Evolutionary conservation across 2,888 invertebrate genomes (phyloP).

Genomic region (Melangyna quadrimaculata): DNA sequence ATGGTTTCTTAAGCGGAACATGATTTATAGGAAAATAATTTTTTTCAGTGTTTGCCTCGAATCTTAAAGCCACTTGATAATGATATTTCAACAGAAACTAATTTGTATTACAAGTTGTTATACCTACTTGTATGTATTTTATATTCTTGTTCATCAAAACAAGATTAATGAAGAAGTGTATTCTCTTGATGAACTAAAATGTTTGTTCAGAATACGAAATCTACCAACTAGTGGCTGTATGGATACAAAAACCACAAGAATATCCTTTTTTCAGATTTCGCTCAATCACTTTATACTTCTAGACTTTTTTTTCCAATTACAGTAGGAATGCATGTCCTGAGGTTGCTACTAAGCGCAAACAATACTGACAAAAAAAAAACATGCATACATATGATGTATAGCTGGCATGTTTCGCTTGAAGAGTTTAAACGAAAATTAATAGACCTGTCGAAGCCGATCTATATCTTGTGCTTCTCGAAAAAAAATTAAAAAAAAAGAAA

Average conservation of each 20-base stretch:
- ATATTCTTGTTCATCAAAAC: not conserved
- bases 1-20: not conserved
- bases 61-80: slow-evolving; percentile 11
- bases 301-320: slow-evolving; percentile 50
- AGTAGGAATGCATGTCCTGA: slow-evolving; percentile 65
- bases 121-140: too few species aligned
- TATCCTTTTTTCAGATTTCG: slow-evolving; percentile 4
- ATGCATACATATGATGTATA: too few species aligned
- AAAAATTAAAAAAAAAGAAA: too few species aligned
- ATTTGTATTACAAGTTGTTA: not conserved
- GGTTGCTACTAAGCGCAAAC: slow-evolving; percentile 61
- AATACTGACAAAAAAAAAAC: slow-evolving; percentile 44
- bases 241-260: not conserved
- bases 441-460: slow-evolving; percentile 40
- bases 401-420: slow-evolving; percentile 50
- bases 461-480: slow-evolving; percentile 34
- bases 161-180: slow-evolving; percentile 12
- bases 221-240: not conserved
- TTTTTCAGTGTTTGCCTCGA: not conserved
- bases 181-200: slow-evolving; percentile 2
- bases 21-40: slow-evolving; percentile 32
- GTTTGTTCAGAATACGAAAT: not conserved
- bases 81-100: slow-evolving; percentile 29
- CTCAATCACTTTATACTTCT: slow-evolving; percentile 20
- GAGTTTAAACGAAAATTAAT: slow-evolving; percentile 68